Conservation (phyloP, 2,888 invertebrate genomes). For the Pharmacophagus antenor region DNA sequence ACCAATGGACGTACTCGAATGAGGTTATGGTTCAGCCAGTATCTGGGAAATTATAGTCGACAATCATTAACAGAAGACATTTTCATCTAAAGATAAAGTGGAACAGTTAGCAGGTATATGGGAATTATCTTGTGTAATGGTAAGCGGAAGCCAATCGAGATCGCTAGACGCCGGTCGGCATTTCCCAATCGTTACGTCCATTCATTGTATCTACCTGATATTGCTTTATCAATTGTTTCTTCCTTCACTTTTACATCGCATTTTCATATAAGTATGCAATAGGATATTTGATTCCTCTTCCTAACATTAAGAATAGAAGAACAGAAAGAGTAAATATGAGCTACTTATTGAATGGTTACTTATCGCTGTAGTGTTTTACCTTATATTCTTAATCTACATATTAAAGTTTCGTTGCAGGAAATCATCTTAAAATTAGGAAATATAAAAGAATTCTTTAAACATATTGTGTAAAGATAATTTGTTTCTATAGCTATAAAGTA, state of each 20-base stretch:
- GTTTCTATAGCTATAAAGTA: too few relatives aligned
- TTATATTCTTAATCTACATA: too few relatives aligned
- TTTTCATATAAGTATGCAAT: background rate
- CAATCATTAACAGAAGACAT: background rate
- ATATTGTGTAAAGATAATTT: too few relatives aligned
- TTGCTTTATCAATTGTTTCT: background rate
- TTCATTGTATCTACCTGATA: constrained; percentile 4
- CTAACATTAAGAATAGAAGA: too few relatives aligned
- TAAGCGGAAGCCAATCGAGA: constrained; percentile 43
- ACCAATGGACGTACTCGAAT: constrained; percentile 84
- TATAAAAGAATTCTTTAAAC: too few relatives aligned
- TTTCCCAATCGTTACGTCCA: constrained; percentile 26
- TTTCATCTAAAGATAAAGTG: constrained; percentile 5
- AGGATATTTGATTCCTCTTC: too few relatives aligned
- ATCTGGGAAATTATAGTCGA: constrained; percentile 70
- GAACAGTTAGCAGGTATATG: constrained; percentile 5
- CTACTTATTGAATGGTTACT: too few relatives aligned
- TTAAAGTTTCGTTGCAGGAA: too few relatives aligned
- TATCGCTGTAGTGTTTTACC: too few relatives aligned
- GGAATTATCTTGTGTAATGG: constrained; percentile 33
- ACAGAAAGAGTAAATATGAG: too few relatives aligned
- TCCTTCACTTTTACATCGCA: background rate
- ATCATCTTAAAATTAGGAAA: too few relatives aligned
- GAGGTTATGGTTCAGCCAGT: constrained; percentile 88
- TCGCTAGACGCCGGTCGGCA: constrained; percentile 35